These are phyloP conservation scores for Sesamia inferens DNA, from an alignment of 2,888 invertebrate genomes.

Conservation along the genomic window DNA sequence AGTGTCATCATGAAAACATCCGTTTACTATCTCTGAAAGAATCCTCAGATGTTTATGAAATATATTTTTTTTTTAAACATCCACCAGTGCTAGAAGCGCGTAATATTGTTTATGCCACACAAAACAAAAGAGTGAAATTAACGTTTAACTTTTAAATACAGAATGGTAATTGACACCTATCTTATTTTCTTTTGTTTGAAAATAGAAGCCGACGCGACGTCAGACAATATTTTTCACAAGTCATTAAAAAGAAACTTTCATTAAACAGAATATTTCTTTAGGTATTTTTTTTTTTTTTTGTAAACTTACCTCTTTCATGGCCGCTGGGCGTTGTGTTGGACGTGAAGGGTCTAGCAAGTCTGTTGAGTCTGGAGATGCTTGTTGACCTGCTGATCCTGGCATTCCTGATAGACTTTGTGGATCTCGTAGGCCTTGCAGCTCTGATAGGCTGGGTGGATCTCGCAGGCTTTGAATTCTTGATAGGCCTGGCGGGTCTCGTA, in stretches of 20 bases:
- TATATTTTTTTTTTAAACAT: neutral
- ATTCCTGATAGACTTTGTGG: no score
- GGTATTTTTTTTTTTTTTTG: neutral
- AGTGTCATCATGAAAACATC: neutral
- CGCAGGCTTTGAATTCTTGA: no score
- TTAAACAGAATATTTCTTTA: no score
- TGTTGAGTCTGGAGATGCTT: no score
- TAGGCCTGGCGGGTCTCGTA: neutral
- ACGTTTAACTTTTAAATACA: neutral
- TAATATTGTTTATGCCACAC: neutral
- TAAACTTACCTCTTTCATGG: neutral
- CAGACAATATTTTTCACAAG: neutral
- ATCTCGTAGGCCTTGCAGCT: neutral
- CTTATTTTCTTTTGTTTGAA: neutral
- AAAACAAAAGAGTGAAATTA: neutral
- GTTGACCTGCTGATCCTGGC: neutral
- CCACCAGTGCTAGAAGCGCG: no score
- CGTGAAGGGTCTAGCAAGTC: neutral
- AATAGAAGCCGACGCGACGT: no score
- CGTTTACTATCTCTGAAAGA: neutral
- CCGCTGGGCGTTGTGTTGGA: neutral
- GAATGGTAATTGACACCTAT: neutral
- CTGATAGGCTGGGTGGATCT: neutral
- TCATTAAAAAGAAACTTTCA: neutral
- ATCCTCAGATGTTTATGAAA: slow-evolving; percentile 6